Conservation (phyloP, 2,888 invertebrate genomes). For the Aelia acuminata region DNA sequence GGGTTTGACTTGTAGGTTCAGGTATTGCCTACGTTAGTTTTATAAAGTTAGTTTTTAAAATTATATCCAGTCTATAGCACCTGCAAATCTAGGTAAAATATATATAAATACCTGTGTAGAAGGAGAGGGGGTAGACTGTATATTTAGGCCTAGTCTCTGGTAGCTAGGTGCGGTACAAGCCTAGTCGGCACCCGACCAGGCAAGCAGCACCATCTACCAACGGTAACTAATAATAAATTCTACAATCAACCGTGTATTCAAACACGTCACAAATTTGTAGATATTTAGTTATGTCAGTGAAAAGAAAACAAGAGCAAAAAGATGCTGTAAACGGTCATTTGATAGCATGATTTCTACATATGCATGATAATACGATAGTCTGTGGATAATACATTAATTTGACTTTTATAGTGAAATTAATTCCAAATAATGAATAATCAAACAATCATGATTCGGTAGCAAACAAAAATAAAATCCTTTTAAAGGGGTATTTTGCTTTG, state of each 20-base stretch:
- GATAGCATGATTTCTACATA: slow-evolving; percentile 12
- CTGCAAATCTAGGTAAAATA: slow-evolving; percentile 30
- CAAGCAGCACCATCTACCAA: slow-evolving; percentile 38
- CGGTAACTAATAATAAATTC: slow-evolving; percentile 44
- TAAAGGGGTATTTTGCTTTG: not conserved
- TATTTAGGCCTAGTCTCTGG: slow-evolving; percentile 40
- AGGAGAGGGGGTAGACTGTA: slow-evolving; percentile 22
- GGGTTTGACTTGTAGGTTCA: not conserved
- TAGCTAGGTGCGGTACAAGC: slow-evolving; percentile 30
- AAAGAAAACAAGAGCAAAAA: slow-evolving; percentile 3
- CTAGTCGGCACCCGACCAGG: slow-evolving; percentile 39
- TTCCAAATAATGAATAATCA: not conserved
- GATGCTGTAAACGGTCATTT: not conserved
- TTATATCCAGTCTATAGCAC: not conserved
- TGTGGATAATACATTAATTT: slow-evolving; percentile 3
- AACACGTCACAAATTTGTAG: slow-evolving; percentile 40
- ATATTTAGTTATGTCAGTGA: slow-evolving; percentile 23
- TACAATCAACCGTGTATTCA: slow-evolving; percentile 42
- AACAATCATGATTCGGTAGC: not conserved
- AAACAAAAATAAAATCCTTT: not conserved
- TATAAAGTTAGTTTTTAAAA: not conserved
- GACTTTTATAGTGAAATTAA: not conserved
- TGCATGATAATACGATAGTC: not conserved
- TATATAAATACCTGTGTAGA: slow-evolving; percentile 31
- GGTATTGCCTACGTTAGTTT: not conserved